Evolutionary conservation across 2,113 vertebrate genomes (phyloP).

Genomic region (Muntiacus reevesi): DNA sequence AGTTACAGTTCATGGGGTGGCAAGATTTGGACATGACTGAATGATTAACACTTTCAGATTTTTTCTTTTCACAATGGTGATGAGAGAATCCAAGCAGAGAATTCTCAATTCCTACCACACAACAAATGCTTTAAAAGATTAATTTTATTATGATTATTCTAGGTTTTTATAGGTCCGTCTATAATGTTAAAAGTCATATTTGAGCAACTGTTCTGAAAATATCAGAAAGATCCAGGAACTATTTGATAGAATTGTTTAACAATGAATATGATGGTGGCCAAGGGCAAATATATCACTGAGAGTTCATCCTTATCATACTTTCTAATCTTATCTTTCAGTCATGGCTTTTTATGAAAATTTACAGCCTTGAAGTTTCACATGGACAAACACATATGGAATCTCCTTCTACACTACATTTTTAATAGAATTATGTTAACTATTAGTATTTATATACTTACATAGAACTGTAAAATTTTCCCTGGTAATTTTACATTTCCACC

Average conservation of each 20-base stretch:
- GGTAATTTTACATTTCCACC: neutral
- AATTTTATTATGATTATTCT: neutral
- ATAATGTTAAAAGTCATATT: neutral
- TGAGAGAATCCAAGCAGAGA: neutral
- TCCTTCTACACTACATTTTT: neutral
- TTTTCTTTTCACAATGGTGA: neutral
- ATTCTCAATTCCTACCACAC: neutral
- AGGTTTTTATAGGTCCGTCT: neutral
- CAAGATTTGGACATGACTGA: neutral
- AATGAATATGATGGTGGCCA: neutral
- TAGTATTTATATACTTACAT: neutral
- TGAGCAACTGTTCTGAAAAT: neutral
- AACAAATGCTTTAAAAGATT: neutral
- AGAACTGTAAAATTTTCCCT: neutral
- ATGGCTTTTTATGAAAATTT: neutral
- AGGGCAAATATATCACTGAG: neutral
- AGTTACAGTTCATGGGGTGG: neutral
- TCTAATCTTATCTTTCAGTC: neutral
- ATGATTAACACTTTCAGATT: neutral
- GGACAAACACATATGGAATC: neutral
- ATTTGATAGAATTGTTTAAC: neutral
- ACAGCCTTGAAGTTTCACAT: neutral
- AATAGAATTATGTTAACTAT: neutral
- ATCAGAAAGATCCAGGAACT: neutral
- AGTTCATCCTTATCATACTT: neutral